Conservation (phyloP, 1,140 invertebrate species). For the Zeugodacus cucurbitae region DNA sequence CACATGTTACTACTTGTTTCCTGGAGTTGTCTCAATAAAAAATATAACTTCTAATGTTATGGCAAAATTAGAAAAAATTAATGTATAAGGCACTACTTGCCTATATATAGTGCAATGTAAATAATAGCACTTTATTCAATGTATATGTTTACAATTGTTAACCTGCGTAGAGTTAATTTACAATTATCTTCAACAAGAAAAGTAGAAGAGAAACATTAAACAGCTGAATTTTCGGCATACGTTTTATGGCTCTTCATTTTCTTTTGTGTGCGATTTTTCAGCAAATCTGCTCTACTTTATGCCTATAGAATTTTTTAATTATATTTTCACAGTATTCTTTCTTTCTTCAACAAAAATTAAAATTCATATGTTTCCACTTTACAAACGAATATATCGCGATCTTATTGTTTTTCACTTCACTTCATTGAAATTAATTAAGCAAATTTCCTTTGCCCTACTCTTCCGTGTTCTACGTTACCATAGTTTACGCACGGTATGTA, state of each 20-base stretch:
- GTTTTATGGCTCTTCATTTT: background rate
- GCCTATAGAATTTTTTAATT: background rate
- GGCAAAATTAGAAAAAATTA: background rate
- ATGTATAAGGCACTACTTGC: background rate
- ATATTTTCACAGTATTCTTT: background rate
- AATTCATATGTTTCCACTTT: too few species aligned
- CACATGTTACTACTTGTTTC: background rate
- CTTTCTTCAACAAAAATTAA: background rate
- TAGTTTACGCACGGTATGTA: background rate
- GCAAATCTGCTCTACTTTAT: background rate
- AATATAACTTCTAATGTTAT: background rate
- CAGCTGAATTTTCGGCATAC: background rate
- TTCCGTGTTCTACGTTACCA: background rate
- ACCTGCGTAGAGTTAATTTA: background rate
- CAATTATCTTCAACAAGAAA: background rate
- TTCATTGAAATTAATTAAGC: slow-evolving; percentile 27
- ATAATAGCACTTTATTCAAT: background rate
- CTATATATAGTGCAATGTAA: background rate
- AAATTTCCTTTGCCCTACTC: background rate
- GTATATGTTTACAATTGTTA: background rate
- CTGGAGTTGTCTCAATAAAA: background rate
- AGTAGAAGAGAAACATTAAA: background rate
- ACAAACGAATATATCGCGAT: background rate
- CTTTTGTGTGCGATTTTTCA: background rate
- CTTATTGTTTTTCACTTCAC: background rate